Evolutionary conservation across 2,888 invertebrate genomes (phyloP).

Genomic region (Petrophora chlorosata): DNA sequence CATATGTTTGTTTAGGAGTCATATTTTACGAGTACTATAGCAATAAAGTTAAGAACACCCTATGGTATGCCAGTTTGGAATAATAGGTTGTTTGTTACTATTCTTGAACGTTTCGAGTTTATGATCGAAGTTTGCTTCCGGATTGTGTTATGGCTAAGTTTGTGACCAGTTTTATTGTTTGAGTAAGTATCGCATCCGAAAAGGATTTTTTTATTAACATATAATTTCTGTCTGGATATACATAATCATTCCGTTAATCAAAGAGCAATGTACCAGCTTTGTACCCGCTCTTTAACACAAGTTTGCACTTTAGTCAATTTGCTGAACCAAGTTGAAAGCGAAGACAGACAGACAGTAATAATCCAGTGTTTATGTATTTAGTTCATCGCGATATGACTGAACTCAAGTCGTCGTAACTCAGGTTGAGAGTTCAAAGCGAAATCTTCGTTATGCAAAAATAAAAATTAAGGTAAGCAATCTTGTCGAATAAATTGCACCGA

Average conservation of each 20-base stretch:
- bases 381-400: conserved; percentile 51
- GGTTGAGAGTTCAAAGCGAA: conserved; percentile 41
- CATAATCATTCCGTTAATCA: no score
- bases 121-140: conserved; percentile 22
- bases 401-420: conserved; percentile 40
- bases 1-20: conserved; percentile 63
- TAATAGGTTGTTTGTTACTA: conserved; percentile 22
- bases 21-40: conserved; percentile 38
- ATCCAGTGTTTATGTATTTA: conserved; percentile 67
- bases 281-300: conserved; percentile 51
- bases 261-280: conserved; percentile 1
- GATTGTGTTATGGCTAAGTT: not conserved
- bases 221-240: no score
- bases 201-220: no score
- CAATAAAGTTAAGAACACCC: conserved; percentile 19
- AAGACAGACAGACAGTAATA: conserved; percentile 65
- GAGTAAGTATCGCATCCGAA: not conserved
- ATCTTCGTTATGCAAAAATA: conserved; percentile 57
- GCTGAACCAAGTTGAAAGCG: conserved; percentile 55
- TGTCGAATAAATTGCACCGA: conserved; percentile 63
- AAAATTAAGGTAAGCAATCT: conserved; percentile 67
- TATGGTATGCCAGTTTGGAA: conserved; percentile 10
- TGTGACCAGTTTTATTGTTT: not conserved
- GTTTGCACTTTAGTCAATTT: conserved; percentile 63
- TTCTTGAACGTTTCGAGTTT: conserved; percentile 26